These are phyloP conservation scores for Pitta sordida DNA, from an alignment of 2,113 vertebrate species.

Conservation along the genomic window DNA sequence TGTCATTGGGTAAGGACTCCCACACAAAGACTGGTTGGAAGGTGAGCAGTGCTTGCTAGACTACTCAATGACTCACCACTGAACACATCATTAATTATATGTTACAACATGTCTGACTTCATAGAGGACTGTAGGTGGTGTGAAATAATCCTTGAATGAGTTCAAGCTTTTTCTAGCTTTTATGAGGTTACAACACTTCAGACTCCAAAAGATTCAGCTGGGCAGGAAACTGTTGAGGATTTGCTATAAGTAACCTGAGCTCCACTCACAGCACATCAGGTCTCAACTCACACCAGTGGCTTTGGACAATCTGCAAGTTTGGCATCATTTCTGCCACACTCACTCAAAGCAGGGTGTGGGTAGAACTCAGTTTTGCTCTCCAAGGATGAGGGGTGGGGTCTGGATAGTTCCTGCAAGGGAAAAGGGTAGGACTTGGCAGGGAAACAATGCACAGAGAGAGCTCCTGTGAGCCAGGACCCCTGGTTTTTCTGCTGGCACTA, in stretches of 20 bases:
- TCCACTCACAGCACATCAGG: not conserved
- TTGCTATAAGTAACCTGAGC: conserved; percentile 24
- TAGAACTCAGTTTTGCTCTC: not conserved
- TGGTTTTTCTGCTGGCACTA: not conserved
- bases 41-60: conserved; percentile 51
- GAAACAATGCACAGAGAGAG: not conserved
- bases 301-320: not conserved
- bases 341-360: not conserved
- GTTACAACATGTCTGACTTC: conserved; percentile 64
- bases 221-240: conserved; percentile 37
- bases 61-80: conserved; percentile 26
- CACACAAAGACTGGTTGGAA: conserved; percentile 33
- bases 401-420: rapidly evolving
- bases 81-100: conserved; percentile 33
- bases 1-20: conserved; percentile 35
- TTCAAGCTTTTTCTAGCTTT: conserved; percentile 51
- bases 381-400: conserved; percentile 1
- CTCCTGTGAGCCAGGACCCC: not conserved
- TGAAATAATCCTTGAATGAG: conserved; percentile 58
- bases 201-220: conserved; percentile 26
- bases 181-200: conserved; percentile 26
- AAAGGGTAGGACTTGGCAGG: not conserved
- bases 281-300: not conserved
- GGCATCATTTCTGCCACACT: not conserved
- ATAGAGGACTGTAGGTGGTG: conserved; percentile 53